Evolutionary conservation across 2,113 vertebrate genomes (phyloP).

Genomic region (Pseudorhombus dupliciocellatus): DNA sequence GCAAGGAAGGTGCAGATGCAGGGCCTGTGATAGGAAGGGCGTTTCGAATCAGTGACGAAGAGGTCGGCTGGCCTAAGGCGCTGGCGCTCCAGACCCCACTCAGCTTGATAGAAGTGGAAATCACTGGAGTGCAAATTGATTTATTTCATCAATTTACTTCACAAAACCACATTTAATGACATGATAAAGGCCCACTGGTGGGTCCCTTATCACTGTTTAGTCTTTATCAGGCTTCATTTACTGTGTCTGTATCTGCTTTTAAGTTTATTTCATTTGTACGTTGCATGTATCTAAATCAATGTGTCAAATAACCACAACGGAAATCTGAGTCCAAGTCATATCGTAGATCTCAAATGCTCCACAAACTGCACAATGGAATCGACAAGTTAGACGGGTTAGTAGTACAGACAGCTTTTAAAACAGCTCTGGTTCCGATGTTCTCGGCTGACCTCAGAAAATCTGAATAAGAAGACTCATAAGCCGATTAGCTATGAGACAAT

Average conservation of each 20-base stretch:
- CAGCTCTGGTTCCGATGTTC: no score
- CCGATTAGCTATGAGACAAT: no score
- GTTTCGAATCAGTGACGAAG: no score
- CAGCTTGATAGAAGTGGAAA: not conserved
- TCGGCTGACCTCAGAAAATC: no score
- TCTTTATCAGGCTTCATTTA: not conserved
- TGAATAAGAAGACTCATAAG: no score
- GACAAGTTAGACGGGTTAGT: no score
- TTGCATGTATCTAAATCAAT: not conserved
- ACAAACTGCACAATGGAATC: no score
- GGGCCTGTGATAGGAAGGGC: not conserved
- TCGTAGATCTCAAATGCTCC: no score
- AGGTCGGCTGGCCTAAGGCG: not conserved
- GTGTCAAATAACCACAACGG: not conserved
- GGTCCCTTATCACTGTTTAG: not conserved
- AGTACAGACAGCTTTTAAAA: no score
- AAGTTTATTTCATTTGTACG: not conserved
- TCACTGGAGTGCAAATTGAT: not conserved
- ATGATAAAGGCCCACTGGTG: not conserved
- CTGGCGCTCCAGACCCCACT: not conserved
- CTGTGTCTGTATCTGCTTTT: not conserved
- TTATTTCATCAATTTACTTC: not conserved
- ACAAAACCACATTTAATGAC: not conserved
- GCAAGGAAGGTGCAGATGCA: not conserved
- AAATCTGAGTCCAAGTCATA: not conserved